These are phyloP conservation scores for Thereva nobilitata DNA, from an alignment of 2,888 invertebrate species.

Conservation along the genomic window DNA sequence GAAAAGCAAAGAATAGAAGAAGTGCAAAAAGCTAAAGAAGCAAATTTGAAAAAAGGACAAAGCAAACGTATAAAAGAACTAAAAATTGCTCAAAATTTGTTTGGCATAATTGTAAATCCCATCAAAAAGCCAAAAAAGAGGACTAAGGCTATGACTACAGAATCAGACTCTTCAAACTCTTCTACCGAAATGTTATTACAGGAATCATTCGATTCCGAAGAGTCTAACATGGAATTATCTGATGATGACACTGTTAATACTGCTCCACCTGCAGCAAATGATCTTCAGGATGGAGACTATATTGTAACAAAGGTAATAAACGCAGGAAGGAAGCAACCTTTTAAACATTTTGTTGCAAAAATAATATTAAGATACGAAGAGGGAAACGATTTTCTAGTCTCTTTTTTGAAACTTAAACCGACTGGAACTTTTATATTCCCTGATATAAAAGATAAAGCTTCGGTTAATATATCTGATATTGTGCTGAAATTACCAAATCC, in stretches of 20 bases:
- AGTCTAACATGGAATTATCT: background rate
- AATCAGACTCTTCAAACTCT: too few species aligned
- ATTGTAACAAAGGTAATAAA: constrained; percentile 7
- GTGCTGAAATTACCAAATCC: constrained; percentile 13
- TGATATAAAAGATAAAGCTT: constrained; percentile 4
- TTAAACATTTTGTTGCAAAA: constrained; percentile 8
- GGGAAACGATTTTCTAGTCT: background rate
- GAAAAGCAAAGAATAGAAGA: too few species aligned
- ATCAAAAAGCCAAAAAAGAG: too few species aligned
- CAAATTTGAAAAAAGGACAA: too few species aligned
- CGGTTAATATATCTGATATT: constrained; percentile 1
- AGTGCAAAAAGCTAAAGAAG: too few species aligned
- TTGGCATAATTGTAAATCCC: too few species aligned
- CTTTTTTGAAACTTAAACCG: constrained; percentile 9
- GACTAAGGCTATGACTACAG: too few species aligned
- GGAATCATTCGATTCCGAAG: too few species aligned
- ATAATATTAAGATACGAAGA: background rate
- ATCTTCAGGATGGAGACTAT: constrained; percentile 6
- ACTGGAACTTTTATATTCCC: constrained; percentile 8
- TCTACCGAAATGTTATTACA: too few species aligned
- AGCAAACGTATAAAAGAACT: too few species aligned
- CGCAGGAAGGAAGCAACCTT: constrained; percentile 4
- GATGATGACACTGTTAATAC: background rate
- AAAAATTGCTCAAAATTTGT: too few species aligned
- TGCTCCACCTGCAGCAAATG: background rate